Evolutionary conservation across 2,797 vertebrate species (phyloP).

Genomic region (Odontamblyopus lacepedii): DNA sequence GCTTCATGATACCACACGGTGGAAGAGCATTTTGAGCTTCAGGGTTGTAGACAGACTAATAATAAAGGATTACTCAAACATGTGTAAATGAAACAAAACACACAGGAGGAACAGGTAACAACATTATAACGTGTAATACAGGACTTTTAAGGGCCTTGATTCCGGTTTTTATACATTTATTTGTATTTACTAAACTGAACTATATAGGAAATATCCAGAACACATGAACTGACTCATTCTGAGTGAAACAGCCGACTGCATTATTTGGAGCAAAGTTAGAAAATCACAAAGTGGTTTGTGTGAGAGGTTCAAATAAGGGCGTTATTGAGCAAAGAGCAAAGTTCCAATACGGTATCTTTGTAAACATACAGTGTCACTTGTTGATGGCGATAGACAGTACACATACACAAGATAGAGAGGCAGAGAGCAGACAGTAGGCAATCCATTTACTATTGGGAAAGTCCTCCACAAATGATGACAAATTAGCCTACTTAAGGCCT

Average conservation of each 20-base stretch:
- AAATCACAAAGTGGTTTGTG: background rate
- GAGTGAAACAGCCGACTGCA: background rate
- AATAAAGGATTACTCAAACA: too few species aligned
- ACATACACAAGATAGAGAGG: background rate
- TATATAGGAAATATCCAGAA: background rate
- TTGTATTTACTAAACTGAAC: background rate
- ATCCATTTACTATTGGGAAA: conserved; percentile 34
- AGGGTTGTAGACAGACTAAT: too few species aligned
- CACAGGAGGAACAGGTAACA: too few species aligned
- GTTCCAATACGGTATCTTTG: background rate
- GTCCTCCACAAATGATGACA: conserved; percentile 15
- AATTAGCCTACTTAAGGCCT: background rate
- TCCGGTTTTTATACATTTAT: too few species aligned
- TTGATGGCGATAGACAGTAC: background rate
- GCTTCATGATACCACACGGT: too few species aligned
- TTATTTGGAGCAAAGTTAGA: background rate
- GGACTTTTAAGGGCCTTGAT: too few species aligned
- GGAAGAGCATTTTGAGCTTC: too few species aligned
- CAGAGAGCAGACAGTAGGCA: conserved; percentile 25
- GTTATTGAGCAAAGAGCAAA: background rate
- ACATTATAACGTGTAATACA: too few species aligned
- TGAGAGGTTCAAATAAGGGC: background rate
- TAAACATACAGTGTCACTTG: background rate
- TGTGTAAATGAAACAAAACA: too few species aligned
- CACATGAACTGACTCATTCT: background rate